A percentile compares a stretch with the other conserved stretches of the same genome.
phyloP scores from a whole-genome alignment of 2,888 invertebrate genomes.

The Drosophila testacea region DNA sequence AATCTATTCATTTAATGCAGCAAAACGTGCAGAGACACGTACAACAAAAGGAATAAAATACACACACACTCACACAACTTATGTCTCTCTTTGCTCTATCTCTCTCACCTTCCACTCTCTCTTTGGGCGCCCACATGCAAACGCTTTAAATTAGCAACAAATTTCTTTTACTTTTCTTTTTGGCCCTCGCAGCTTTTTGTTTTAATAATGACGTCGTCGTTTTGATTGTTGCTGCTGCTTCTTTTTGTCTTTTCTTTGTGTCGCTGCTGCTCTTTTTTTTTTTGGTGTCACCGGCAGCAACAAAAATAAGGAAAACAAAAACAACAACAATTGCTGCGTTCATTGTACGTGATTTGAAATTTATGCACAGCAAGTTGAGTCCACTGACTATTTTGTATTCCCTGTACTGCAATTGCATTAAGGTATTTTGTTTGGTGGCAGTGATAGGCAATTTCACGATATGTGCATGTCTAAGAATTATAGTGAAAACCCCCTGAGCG shows the following conservation, averaged over 20 bases:
- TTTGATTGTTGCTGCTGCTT: constrained; percentile 31
- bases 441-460: background rate
- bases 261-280: constrained; percentile 31
- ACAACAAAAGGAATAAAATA: constrained; percentile 31
- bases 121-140: constrained; percentile 40
- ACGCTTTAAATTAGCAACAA: constrained; percentile 74
- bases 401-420: constrained; percentile 9
- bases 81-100: constrained; percentile 7
- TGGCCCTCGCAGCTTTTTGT: constrained; percentile 59
- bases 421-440: background rate
- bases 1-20: constrained; percentile 78
- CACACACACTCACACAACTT: constrained; percentile 11
- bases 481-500: too few relatives aligned
- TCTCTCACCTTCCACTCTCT: constrained; percentile 9
- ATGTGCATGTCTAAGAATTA: background rate
- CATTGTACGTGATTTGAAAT: constrained; percentile 81
- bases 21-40: constrained; percentile 51
- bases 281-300: constrained; percentile 61
- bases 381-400: constrained; percentile 38
- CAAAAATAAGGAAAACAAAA: constrained; percentile 25
- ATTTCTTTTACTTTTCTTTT: constrained; percentile 30
- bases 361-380: constrained; percentile 65
- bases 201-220: constrained; percentile 54
- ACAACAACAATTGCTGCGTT: constrained; percentile 52
- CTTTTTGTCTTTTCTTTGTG: constrained; percentile 25